Base-by-base conservation (phyloP, 2,797 vertebrate genomes). In the Huso huso region DNA sequence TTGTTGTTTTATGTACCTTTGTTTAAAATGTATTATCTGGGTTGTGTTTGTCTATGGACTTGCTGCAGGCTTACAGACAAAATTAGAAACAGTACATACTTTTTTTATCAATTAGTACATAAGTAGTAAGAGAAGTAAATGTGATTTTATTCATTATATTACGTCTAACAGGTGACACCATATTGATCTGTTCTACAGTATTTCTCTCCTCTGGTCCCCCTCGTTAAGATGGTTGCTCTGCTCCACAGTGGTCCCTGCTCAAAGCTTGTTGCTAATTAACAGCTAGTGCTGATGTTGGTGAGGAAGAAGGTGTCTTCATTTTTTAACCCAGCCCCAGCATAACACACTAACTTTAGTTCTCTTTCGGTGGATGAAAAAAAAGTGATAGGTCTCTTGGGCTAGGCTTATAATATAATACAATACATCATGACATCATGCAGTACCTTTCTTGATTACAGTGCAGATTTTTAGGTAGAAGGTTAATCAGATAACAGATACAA, bases 21-120 rank as follows among this genome's bases (percentile, higher is more conserved):
- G 53, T n/a, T 55, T 55, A 71, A 10, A 10, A 67, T 63, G 6
- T 15, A 70, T 70, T 70, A 70, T 8, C 48, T 10, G 11, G 49
- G n/a, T 55, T 37, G 37, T 37, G 37, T 5, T 37, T 12, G 37
- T n/a, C 52, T 12, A n/a, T 62, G 49, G 23, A 67, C 49, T 61
- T 51, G 49, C 49, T 1, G 49, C 49, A 37, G 18, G 7, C 4
- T 62, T 51, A 11, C 6, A 15, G 37, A 61, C 2, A 18, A 50
- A 15, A 52, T 18, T 5, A 51, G 37, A 63, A 58, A 8, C 61
- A 62, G 18, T 0, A 51, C 37, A 4, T 37, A 37, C 37, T 50
- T 58, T 52, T 52, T 61, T 49, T 23, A 7, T 3, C 9, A 66
- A 67, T 37, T 37, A 37, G 37, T 37, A 37, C 37, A 37, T 37